Percentiles rank a stretch among this genome's conserved stretches.
phyloP scores from a whole-genome alignment of 2,888 invertebrate genomes.

The Melipona bicolor region DNA sequence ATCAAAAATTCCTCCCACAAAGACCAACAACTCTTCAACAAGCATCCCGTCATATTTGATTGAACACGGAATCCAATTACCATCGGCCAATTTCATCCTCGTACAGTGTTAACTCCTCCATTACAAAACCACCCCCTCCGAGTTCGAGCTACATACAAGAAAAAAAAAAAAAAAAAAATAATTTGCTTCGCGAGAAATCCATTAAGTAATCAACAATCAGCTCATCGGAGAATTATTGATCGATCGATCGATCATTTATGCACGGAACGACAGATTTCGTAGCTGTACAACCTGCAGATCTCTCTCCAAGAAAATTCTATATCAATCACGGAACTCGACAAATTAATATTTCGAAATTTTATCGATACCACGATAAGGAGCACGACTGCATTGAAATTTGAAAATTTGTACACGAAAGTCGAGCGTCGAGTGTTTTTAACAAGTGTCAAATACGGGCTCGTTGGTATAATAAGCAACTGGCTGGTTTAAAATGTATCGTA shows the following conservation, averaged over 20 bases:
- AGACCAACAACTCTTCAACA: not conserved
- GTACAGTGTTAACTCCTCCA: not conserved
- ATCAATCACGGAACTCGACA: too few relatives aligned
- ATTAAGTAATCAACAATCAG: not conserved
- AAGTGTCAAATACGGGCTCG: too few relatives aligned
- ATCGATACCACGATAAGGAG: too few relatives aligned
- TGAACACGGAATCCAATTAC: slow-evolving; percentile 19
- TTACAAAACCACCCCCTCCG: not conserved
- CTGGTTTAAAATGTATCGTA: too few relatives aligned
- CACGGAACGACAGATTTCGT: rapidly evolving
- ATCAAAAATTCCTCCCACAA: not conserved
- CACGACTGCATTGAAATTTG: too few relatives aligned
- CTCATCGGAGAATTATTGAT: not conserved
- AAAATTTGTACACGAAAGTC: too few relatives aligned
- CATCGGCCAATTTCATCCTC: not conserved
- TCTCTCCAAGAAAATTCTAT: too few relatives aligned
- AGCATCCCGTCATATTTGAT: not conserved
- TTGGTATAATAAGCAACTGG: too few relatives aligned
- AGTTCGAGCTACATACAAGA: not conserved
- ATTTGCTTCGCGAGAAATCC: not conserved
- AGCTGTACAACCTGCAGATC: not conserved
- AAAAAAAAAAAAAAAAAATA: not conserved
- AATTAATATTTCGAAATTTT: too few relatives aligned
- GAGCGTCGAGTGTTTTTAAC: too few relatives aligned
- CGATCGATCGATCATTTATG: not conserved